A percentile compares a stretch with the other conserved stretches of the same genome.
Evolutionary conservation across 2,888 invertebrate genomes (phyloP).

Genomic region (Magallana nippona): DNA sequence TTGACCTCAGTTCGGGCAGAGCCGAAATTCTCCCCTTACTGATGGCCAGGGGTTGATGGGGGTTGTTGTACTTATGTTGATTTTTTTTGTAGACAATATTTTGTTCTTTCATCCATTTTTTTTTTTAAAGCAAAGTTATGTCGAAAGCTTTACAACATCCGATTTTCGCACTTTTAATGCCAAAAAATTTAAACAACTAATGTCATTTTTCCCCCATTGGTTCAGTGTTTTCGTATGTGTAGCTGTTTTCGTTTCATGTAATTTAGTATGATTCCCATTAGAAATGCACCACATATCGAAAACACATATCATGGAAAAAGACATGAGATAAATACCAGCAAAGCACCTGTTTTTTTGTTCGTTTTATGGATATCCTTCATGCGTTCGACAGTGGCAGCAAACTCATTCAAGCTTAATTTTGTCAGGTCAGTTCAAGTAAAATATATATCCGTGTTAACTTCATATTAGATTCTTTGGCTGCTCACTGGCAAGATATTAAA

Average conservation of each 20-base stretch:
- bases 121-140: constrained; percentile 30
- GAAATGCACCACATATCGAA: constrained; percentile 31
- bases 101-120: constrained; percentile 17
- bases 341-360: not conserved
- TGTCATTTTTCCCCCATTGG: not conserved
- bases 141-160: constrained; percentile 19
- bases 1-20: constrained; percentile 72
- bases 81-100: not conserved
- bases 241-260: constrained; percentile 18
- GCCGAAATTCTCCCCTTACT: constrained; percentile 76
- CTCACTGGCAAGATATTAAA: not conserved
- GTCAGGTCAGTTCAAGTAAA: not conserved
- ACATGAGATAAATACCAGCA: not conserved
- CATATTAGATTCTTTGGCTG: not conserved
- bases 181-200: not conserved
- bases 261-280: constrained; percentile 22
- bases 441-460: not conserved
- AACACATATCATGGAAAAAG: constrained; percentile 12
- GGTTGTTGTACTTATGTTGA: constrained; percentile 23
- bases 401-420: not conserved
- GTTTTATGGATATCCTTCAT: not conserved
- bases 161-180: constrained; percentile 18
- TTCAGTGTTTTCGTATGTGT: constrained; percentile 30
- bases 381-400: constrained; percentile 22
- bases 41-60: constrained; percentile 46